These are phyloP conservation scores for Cataglyphis altisquamis DNA, from an alignment of 2,888 invertebrate species.

Conservation along the genomic window DNA sequence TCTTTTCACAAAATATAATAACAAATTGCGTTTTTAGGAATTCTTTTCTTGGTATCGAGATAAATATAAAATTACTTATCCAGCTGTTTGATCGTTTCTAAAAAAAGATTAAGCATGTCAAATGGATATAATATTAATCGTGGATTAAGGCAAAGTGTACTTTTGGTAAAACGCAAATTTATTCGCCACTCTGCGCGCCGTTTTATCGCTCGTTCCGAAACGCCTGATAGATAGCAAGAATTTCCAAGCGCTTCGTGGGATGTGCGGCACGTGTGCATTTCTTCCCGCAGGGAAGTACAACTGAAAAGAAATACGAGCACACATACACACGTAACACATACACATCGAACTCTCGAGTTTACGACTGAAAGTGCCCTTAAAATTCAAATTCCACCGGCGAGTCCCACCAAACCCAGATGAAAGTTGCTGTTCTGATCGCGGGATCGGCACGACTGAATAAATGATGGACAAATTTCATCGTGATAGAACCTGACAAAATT, in stretches of 20 bases:
- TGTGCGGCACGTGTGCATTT: conserved; percentile 37
- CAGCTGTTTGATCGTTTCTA: not conserved
- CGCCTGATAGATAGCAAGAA: conserved; percentile 41
- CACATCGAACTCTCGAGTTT: conserved; percentile 12
- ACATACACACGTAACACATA: not conserved
- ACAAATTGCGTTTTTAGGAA: not conserved
- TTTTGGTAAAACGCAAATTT: conserved; percentile 35
- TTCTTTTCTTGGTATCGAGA: not conserved
- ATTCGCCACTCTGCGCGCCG: conserved; percentile 19
- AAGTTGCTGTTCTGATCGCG: conserved; percentile 24
- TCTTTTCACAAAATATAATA: not conserved
- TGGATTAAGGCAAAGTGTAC: conserved; percentile 22
- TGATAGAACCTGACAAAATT: conserved; percentile 1
- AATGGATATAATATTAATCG: conserved; percentile 23
- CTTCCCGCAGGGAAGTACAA: not conserved
- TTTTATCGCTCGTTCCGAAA: conserved; percentile 37
- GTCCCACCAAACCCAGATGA: conserved; percentile 13
- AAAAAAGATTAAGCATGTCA: not conserved
- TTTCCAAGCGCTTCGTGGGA: conserved; percentile 31
- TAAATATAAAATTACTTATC: not conserved
- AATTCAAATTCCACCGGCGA: conserved; percentile 44
- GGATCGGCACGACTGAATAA: conserved; percentile 24
- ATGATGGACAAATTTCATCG: conserved; percentile 28
- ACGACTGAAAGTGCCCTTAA: conserved; percentile 22
- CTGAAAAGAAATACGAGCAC: conserved; percentile 35